Percentiles rank a stretch among this genome's conserved stretches.
These are phyloP conservation scores for Pollachius pollachius DNA, from an alignment of 2,113 vertebrate genomes.

Conservation along the genomic window DNA sequence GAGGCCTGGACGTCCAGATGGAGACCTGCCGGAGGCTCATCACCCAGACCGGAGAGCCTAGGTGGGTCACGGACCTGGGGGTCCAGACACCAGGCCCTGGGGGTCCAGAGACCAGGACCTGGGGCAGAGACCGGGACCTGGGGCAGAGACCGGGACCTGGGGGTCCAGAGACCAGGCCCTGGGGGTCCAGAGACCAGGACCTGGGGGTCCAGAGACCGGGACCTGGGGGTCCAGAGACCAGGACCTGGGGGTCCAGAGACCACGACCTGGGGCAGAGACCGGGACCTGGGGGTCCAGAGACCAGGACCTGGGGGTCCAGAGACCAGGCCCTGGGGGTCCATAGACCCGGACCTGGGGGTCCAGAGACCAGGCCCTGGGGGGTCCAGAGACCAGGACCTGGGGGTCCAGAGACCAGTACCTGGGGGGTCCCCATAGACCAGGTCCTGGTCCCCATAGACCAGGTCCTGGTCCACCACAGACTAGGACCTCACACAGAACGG, in stretches of 20 bases:
- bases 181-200: constrained; percentile 94
- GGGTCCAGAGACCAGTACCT: constrained; percentile 41
- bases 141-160: too few species aligned
- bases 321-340: constrained; percentile 83
- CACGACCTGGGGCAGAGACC: too few species aligned
- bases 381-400: too few species aligned
- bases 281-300: neutral
- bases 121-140: too few species aligned
- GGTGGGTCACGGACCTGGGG: neutral
- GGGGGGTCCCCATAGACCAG: constrained; percentile 94
- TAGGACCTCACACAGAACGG: too few species aligned
- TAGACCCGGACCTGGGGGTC: too few species aligned
- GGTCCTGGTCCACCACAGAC: too few species aligned
- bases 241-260: too few species aligned
- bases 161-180: constrained; percentile 43
- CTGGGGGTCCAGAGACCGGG: constrained; percentile 62
- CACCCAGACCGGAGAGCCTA: constrained; percentile 85
- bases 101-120: too few species aligned
- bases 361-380: too few species aligned
- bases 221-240: too few species aligned
- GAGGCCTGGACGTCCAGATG: constrained; percentile 97
- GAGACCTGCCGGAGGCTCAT: constrained; percentile 95
- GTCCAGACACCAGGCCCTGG: too few species aligned
- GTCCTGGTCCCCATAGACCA: constrained; percentile 66
- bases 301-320: constrained; percentile 84